These are phyloP conservation scores for Chaenogobius annularis DNA, from an alignment of 2,113 vertebrate genomes.

Conservation along the genomic window DNA sequence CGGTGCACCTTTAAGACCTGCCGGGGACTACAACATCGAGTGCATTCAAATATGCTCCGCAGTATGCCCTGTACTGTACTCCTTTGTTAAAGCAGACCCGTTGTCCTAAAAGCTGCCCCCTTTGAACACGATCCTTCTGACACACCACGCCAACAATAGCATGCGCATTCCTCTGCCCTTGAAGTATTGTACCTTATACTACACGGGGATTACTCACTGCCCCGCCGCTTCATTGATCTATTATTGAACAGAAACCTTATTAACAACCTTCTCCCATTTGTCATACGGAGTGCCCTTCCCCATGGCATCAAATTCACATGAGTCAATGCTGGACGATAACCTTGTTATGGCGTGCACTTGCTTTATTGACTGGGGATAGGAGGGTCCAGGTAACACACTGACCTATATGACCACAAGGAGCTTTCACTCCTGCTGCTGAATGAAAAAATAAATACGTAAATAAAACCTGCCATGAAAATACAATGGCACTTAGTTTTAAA, in stretches of 20 bases:
- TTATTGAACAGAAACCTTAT: constrained; percentile 59
- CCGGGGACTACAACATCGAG: too few species aligned
- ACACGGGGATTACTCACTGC: constrained; percentile 50
- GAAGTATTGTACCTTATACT: constrained; percentile 29
- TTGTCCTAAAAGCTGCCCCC: neutral
- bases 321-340: constrained; percentile 40
- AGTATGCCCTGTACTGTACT: too few species aligned
- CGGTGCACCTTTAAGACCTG: too few species aligned
- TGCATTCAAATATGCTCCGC: neutral
- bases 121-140: neutral
- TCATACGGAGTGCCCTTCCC: constrained; percentile 53
- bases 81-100: neutral
- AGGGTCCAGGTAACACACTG: constrained; percentile 29
- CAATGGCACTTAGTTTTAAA: too few species aligned
- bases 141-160: neutral
- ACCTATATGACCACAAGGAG: constrained; percentile 9
- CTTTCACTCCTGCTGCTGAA: too few species aligned
- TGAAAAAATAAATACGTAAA: too few species aligned
- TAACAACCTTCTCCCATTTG: constrained; percentile 48
- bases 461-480: too few species aligned
- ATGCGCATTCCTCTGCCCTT: constrained; percentile 32
- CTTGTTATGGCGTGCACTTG: neutral
- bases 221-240: constrained; percentile 51
- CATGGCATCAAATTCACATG: constrained; percentile 25
- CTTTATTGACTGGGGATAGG: constrained; percentile 44